Evolutionary conservation across 2,888 invertebrate species (phyloP), one percentile per base, ranked within the genome.

Genomic region (Apamea sordens): DNA sequence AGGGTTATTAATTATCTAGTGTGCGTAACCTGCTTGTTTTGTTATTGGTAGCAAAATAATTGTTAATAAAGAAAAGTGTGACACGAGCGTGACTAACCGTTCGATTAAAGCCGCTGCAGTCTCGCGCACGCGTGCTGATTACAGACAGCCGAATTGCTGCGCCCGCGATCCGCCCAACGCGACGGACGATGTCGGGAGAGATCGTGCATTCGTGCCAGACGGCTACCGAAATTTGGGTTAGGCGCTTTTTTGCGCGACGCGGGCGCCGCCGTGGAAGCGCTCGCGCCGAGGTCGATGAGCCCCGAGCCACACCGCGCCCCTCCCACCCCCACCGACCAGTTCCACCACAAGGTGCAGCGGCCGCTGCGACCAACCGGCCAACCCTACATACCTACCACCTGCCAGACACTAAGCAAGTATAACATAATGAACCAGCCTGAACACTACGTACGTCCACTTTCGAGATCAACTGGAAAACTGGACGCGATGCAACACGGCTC

Each of bases 321-420:
- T 73, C 84, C 85, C 84, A 89, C 86, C 90, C 89, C 89, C 89
- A 86, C 86, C 93, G 95, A 96, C 96, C 96, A 95, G 96, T 96
- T 95, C 94, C 93, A 93, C 93, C 95, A 94, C 95, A 95, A 96
- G 95, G 96, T 96, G 95, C 95, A 95, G 94, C 95, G 95, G 90
- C 95, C 95, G 93, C 94, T 88, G 92, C 93, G 92, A 79, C 87
- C 89, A 82, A 92, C 92, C 93, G 93, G 94, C 95, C 95, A 94
- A 93, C 95, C 95, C 95, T 94, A 96, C 94, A 95, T 96, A 96
- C 92, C 93, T 96, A 96, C 95, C 96, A 96, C 96, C 96, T 96
- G 96, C 94, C 96, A 95, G 96, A 95, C 96, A 93, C 94, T 95
- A 94, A 92, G 95, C 92, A 90, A 91, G 92, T 95, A 95, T 95